A percentile compares a stretch with the other conserved stretches of the same genome.
These are phyloP conservation scores for Hyles lineata DNA, from an alignment of 2,888 invertebrate genomes.

Conservation along the genomic window DNA sequence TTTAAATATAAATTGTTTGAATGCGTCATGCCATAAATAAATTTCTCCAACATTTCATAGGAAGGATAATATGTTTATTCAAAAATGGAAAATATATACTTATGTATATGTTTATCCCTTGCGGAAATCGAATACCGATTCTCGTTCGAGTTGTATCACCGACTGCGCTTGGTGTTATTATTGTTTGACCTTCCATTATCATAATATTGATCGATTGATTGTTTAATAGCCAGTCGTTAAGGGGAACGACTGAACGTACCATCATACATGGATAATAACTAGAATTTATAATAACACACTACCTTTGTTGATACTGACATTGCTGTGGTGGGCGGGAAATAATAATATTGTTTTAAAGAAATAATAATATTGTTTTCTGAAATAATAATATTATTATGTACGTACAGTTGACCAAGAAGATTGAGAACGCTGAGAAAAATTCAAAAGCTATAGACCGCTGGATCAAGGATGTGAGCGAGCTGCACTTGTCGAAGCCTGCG, in stretches of 20 bases:
- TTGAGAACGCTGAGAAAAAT: conserved; percentile 93
- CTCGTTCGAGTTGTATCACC: neutral
- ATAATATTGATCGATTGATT: neutral
- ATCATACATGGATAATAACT: too few relatives aligned
- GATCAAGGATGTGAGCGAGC: conserved; percentile 97
- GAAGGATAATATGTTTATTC: neutral
- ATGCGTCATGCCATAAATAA: too few relatives aligned
- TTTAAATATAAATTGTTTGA: too few relatives aligned
- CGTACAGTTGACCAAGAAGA: conserved; percentile 89
- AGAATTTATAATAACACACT: too few relatives aligned
- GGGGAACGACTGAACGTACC: neutral
- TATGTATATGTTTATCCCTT: too few relatives aligned
- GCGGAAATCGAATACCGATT: neutral
- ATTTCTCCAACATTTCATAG: too few relatives aligned
- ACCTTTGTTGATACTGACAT: too few relatives aligned
- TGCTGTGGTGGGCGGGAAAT: neutral
- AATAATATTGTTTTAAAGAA: too few relatives aligned
- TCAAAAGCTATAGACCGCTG: conserved; percentile 97
- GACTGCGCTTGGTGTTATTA: neutral
- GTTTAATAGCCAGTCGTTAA: neutral
- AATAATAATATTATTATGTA: neutral
- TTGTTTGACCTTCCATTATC: neutral
- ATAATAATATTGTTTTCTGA: too few relatives aligned
- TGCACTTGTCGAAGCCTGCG: conserved; percentile 95
- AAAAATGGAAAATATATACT: too few relatives aligned